Conservation (phyloP, 1,140 invertebrate species). For the Macrobrachium nipponense region DNA sequence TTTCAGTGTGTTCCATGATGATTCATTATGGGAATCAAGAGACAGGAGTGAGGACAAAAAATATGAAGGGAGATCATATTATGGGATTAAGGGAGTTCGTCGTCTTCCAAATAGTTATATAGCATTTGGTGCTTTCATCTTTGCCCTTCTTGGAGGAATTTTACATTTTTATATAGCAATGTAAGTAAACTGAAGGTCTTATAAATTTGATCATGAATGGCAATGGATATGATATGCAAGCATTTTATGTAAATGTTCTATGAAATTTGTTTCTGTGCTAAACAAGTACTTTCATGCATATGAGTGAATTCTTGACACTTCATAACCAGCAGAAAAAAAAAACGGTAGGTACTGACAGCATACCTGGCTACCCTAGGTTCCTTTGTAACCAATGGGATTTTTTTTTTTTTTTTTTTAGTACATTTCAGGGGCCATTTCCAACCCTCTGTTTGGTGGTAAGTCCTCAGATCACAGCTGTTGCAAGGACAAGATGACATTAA, state of each 20-base stretch:
- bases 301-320: no score
- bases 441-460: no score
- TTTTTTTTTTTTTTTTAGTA: no score
- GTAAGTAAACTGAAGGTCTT: neutral
- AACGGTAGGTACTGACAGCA: no score
- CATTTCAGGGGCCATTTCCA: no score
- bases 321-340: no score
- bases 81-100: slow-evolving; percentile 27
- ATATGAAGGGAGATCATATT: slow-evolving; percentile 22
- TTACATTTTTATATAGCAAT: slow-evolving; percentile 31
- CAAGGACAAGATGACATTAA: no score
- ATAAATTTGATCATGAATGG: neutral
- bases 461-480: no score
- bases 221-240: no score
- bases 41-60: slow-evolving; percentile 24
- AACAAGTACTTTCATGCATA: no score
- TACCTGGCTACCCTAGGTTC: no score
- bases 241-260: neutral
- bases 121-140: slow-evolving; percentile 22
- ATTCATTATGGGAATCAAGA: slow-evolving; percentile 34
- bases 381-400: no score
- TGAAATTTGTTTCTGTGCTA: neutral
- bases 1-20: slow-evolving; percentile 30
- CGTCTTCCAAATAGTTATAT: slow-evolving; percentile 34
- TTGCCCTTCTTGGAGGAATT: slow-evolving; percentile 25